A percentile compares a stretch with the other conserved stretches of the same genome.
Conservation (phyloP, 2,888 invertebrate species). For the Ypsolopha scabrella region DNA sequence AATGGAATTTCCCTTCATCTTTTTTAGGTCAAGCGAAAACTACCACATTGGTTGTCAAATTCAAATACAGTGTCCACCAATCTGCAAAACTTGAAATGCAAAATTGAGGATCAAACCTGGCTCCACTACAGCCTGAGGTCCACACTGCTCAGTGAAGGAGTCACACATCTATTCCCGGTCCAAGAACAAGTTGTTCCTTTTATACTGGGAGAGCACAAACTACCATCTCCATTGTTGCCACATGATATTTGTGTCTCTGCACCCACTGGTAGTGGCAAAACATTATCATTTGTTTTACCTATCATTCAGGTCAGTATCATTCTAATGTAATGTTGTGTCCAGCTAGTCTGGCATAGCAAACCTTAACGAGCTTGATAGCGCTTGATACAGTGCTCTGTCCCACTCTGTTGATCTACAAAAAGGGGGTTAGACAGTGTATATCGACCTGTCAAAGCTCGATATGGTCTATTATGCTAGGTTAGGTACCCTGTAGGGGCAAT, state of each 20-base stretch:
- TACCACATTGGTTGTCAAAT: constrained; percentile 90
- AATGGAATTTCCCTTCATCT: too few species aligned
- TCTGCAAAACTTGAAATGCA: constrained; percentile 66
- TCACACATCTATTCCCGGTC: constrained; percentile 86
- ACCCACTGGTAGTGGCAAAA: constrained; percentile 98
- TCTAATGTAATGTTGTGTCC: too few species aligned
- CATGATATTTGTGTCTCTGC: constrained; percentile 96
- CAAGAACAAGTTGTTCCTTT: constrained; percentile 84
- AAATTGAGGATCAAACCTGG: constrained; percentile 68
- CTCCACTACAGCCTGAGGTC: constrained; percentile 74
- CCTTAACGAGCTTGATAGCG: too few species aligned
- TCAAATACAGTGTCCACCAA: constrained; percentile 83
- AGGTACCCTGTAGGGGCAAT: too few species aligned
- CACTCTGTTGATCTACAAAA: too few species aligned
- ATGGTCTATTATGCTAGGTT: too few species aligned
- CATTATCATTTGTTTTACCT: constrained; percentile 93
- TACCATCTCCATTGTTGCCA: constrained; percentile 76
- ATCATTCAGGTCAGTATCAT: constrained; percentile 76
- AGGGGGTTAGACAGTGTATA: too few species aligned
- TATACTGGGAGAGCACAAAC: constrained; percentile 73
- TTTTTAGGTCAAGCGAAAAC: constrained; percentile 77
- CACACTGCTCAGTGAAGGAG: constrained; percentile 76
- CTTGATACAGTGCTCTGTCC: too few species aligned
- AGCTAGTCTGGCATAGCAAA: too few species aligned
- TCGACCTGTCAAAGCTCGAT: too few species aligned